These are phyloP conservation scores for Poecilia velifera DNA, from an alignment of 2,797 vertebrate species.

Conservation along the genomic window DNA sequence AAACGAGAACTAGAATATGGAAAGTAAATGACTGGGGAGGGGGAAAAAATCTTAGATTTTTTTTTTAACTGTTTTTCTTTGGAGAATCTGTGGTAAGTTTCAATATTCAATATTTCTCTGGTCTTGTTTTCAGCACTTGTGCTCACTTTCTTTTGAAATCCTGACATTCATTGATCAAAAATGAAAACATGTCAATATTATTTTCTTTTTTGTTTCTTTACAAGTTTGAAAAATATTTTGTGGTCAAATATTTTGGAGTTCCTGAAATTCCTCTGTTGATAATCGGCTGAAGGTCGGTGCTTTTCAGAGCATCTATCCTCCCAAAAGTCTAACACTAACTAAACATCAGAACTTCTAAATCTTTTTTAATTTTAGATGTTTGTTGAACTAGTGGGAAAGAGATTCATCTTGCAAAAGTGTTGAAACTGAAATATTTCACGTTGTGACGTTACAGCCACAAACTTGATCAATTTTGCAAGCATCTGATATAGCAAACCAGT, in stretches of 20 bases:
- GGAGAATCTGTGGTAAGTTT: neutral
- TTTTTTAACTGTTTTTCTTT: neutral
- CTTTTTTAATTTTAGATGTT: neutral
- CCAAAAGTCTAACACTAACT: neutral
- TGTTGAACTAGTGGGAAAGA: neutral
- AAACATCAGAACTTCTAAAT: conserved; percentile 5
- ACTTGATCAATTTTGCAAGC: neutral
- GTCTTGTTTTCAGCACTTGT: conserved; percentile 12
- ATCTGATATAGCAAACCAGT: neutral
- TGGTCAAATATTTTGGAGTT: conserved; percentile 23
- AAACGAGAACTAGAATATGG: neutral
- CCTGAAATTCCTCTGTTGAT: conserved; percentile 7
- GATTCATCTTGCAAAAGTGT: neutral
- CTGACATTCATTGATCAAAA: conserved; percentile 15
- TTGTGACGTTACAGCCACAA: neutral
- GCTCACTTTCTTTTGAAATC: conserved; percentile 19
- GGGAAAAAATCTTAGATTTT: neutral
- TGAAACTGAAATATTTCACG: neutral
- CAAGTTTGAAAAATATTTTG: neutral
- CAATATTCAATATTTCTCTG: conserved; percentile 3
- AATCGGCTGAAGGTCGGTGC: neutral
- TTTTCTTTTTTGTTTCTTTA: neutral
- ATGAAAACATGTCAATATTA: neutral
- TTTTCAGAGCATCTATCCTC: conserved; percentile 10
- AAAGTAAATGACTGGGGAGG: neutral